Conservation (phyloP, 2,888 invertebrate genomes). For the Erynnis tages region DNA sequence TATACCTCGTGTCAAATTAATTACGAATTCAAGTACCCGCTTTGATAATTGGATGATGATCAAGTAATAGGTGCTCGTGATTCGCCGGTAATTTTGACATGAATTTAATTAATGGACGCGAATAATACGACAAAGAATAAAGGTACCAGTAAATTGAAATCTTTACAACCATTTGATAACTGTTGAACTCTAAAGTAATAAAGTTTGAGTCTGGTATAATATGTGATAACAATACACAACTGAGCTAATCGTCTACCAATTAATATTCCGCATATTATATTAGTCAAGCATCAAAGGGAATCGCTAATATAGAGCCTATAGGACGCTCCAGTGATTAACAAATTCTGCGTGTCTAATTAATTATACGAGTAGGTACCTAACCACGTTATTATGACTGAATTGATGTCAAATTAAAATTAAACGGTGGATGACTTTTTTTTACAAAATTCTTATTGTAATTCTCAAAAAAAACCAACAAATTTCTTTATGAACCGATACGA, state of each 20-base stretch:
- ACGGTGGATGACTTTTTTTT: no score
- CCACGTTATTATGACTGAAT: not conserved
- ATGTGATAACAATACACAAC: no score
- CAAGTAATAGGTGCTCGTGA: constrained; percentile 45
- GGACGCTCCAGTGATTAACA: constrained; percentile 13
- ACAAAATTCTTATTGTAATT: no score
- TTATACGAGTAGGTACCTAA: no score
- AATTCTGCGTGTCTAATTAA: constrained; percentile 3
- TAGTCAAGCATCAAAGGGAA: constrained; percentile 37
- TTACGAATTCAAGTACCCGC: constrained; percentile 46
- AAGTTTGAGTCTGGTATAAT: no score
- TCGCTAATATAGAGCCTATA: constrained; percentile 32
- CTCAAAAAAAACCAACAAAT: no score
- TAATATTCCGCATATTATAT: constrained; percentile 32
- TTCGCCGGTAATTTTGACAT: constrained; percentile 42
- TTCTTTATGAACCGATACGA: no score
- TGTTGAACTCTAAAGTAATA: no score
- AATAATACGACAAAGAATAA: not conserved
- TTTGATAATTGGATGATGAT: constrained; percentile 45
- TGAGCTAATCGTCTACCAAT: constrained; percentile 15
- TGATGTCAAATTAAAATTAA: not conserved
- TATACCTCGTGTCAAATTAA: constrained; percentile 37
- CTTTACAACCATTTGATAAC: no score
- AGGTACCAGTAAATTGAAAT: no score
- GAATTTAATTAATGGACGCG: constrained; percentile 11